These are phyloP conservation scores for Dipus sagitta DNA, from an alignment of 2,797 vertebrate species.

Conservation along the genomic window DNA sequence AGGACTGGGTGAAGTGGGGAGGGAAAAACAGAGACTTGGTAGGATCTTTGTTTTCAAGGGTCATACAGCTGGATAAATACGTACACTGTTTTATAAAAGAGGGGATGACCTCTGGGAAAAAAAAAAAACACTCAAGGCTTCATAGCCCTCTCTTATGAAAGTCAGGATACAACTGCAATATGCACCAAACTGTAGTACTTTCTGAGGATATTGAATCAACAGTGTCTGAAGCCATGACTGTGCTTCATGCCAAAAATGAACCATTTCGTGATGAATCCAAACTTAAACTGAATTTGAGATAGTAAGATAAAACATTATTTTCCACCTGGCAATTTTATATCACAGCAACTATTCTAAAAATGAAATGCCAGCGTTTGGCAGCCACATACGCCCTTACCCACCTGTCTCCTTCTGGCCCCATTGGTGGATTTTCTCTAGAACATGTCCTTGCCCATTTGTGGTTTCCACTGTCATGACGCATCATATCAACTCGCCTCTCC, in stretches of 20 bases:
- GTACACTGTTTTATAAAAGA: background rate
- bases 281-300: slow-evolving; percentile 27
- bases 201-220: slow-evolving; percentile 16
- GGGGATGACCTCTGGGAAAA: background rate
- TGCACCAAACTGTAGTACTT: background rate
- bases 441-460: background rate
- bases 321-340: slow-evolving; percentile 27
- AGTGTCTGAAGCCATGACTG: background rate
- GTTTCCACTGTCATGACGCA: background rate
- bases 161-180: background rate
- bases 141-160: slow-evolving; percentile 25
- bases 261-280: background rate
- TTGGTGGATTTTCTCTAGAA: background rate
- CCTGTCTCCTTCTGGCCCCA: background rate
- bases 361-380: background rate
- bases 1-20: background rate
- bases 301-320: slow-evolving; percentile 47
- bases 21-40: background rate
- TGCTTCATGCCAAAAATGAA: slow-evolving; percentile 1
- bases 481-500: background rate
- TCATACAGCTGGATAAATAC: background rate
- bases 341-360: slow-evolving; percentile 49
- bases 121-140: background rate
- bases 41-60: background rate
- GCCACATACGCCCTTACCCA: background rate